Conservation (phyloP, 1,140 invertebrate species). For the Solenopsis fugax region DNA sequence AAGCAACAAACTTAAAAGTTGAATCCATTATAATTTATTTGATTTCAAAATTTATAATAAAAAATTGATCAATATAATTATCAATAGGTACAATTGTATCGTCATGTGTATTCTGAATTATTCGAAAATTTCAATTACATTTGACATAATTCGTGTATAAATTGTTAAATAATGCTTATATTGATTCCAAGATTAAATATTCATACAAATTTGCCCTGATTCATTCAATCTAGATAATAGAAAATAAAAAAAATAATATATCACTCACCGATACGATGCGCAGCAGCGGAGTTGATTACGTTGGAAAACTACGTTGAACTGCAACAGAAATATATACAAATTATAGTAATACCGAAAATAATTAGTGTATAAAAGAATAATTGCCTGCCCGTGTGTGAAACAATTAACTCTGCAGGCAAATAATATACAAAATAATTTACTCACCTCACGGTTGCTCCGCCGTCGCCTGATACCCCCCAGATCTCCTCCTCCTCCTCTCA, state of each 20-base stretch:
- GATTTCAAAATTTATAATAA: neutral
- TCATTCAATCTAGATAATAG: neutral
- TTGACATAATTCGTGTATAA: neutral
- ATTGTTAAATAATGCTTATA: neutral
- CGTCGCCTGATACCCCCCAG: neutral
- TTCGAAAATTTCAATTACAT: neutral
- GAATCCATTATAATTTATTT: neutral
- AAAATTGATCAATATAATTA: neutral
- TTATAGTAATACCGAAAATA: neutral
- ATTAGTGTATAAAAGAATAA: neutral
- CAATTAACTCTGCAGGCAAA: neutral
- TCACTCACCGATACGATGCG: neutral
- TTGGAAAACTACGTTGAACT: neutral
- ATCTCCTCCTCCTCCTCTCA: neutral
- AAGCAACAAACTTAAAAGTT: neutral
- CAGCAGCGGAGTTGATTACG: neutral
- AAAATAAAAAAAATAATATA: neutral
- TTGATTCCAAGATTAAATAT: neutral
- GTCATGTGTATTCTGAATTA: neutral
- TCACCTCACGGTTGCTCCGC: neutral
- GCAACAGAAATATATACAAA: constrained; percentile 2
- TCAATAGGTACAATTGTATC: neutral
- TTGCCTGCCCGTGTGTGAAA: neutral
- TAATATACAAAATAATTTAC: constrained; percentile 12
- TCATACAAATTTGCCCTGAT: neutral